Percentiles rank a stretch among this genome's conserved stretches.
phyloP scores from a whole-genome alignment of 2,797 vertebrate species.

The Megaceryle alcyon region DNA sequence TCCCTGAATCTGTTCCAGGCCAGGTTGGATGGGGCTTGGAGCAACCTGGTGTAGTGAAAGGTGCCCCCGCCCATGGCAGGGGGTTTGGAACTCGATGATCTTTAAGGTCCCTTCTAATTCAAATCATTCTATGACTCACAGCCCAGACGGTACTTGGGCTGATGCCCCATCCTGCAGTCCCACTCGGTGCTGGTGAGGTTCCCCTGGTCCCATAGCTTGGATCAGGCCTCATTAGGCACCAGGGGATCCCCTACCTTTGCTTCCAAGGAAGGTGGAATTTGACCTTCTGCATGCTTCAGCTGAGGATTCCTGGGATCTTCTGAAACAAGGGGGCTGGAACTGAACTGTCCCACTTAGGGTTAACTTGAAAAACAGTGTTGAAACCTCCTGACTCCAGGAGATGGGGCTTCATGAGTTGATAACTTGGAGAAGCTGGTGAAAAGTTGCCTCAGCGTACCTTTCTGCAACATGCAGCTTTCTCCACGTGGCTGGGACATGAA shows the following conservation, averaged over 20 bases:
- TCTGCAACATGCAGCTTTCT: background rate
- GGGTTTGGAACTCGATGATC: background rate
- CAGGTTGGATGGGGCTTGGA: background rate
- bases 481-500: rapidly evolving
- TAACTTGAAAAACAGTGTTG: too few species aligned
- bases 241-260: background rate
- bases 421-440: background rate
- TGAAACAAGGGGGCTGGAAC: background rate
- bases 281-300: rapidly evolving
- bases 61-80: too few species aligned
- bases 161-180: background rate
- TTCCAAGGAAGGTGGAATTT: background rate
- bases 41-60: background rate
- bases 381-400: background rate
- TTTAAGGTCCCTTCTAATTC: background rate
- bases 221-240: background rate
- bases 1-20: background rate
- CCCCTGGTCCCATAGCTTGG: rapidly evolving
- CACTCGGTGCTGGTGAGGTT: rapidly evolving
- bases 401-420: background rate
- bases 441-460: background rate
- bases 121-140: background rate
- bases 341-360: rapidly evolving
- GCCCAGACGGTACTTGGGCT: background rate
- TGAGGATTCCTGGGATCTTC: background rate